A percentile compares a stretch with the other conserved stretches of the same genome.
Conservation (phyloP, 2,113 vertebrate species). For the Nothobranchius furzeri region DNA sequence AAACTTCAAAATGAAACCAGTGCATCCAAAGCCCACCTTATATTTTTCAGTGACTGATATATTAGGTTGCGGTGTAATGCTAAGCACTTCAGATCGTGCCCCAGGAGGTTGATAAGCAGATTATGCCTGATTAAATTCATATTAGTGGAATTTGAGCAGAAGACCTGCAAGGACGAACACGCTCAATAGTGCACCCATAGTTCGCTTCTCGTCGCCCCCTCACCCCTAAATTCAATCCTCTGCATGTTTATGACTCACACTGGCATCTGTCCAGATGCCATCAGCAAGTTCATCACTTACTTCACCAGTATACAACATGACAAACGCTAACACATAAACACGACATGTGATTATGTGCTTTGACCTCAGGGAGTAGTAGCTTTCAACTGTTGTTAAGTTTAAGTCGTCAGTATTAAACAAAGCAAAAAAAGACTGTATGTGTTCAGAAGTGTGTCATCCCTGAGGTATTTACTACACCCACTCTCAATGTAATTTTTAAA, state of each 20-base stretch:
- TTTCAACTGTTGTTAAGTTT: conserved; percentile 54
- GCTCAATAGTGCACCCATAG: conserved; percentile 54
- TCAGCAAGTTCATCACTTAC: conserved; percentile 69
- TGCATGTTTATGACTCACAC: conserved; percentile 72
- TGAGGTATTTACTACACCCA: conserved; percentile 72
- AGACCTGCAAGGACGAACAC: conserved; percentile 79
- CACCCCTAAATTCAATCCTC: conserved; percentile 53
- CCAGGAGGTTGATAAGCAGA: conserved; percentile 81
- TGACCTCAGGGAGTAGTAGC: conserved; percentile 59
- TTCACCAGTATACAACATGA: conserved; percentile 50
- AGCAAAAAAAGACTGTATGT: conserved; percentile 48
- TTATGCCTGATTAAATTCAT: conserved; percentile 85
- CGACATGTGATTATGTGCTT: conserved; percentile 19
- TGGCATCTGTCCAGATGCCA: conserved; percentile 77
- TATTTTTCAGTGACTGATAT: conserved; percentile 75
- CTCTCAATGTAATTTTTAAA: conserved; percentile 16
- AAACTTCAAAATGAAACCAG: conserved; percentile 59
- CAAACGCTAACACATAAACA: conserved; percentile 22
- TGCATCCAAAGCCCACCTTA: conserved; percentile 64
- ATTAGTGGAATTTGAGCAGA: conserved; percentile 80
- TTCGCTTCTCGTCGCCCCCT: conserved; percentile 30
- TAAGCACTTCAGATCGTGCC: conserved; percentile 81
- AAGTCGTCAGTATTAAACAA: conserved; percentile 52
- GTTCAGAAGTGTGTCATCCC: conserved; percentile 64
- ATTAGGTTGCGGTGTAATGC: conserved; percentile 71